Conservation (phyloP, 2,797 vertebrate species). For the Rallus crepitans region DNA sequence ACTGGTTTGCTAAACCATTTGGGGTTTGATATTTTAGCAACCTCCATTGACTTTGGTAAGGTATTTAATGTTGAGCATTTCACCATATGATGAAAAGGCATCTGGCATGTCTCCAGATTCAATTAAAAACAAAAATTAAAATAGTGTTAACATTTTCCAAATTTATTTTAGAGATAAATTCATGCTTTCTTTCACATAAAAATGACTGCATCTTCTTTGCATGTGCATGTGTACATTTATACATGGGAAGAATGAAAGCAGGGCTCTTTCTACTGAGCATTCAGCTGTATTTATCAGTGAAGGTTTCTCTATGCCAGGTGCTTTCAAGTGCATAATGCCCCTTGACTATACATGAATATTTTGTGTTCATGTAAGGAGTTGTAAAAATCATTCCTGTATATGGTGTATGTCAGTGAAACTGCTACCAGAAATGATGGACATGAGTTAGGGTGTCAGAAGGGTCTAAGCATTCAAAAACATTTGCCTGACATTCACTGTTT, state of each 20-base stretch:
- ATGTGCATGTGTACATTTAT: background rate
- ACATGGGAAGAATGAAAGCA: background rate
- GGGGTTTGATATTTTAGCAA: background rate
- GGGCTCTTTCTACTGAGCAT: background rate
- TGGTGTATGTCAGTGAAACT: accelerated
- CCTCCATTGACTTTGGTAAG: background rate
- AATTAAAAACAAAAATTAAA: background rate
- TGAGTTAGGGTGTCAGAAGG: background rate
- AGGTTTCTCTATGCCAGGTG: background rate
- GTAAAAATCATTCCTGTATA: background rate
- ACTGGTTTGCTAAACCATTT: background rate
- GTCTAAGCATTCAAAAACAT: background rate
- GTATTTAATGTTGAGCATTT: background rate
- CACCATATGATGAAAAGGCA: background rate
- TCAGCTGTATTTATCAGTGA: background rate
- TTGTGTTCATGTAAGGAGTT: background rate
- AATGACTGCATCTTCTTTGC: background rate
- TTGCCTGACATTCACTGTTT: background rate
- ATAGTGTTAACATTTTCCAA: background rate
- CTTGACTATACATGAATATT: background rate
- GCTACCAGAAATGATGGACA: accelerated
- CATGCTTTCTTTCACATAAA: background rate
- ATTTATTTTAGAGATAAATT: background rate
- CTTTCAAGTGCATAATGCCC: background rate
- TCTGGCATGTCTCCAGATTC: background rate